phyloP scores from a whole-genome alignment of 2,113 vertebrate species.

The Labeo catla region DNA sequence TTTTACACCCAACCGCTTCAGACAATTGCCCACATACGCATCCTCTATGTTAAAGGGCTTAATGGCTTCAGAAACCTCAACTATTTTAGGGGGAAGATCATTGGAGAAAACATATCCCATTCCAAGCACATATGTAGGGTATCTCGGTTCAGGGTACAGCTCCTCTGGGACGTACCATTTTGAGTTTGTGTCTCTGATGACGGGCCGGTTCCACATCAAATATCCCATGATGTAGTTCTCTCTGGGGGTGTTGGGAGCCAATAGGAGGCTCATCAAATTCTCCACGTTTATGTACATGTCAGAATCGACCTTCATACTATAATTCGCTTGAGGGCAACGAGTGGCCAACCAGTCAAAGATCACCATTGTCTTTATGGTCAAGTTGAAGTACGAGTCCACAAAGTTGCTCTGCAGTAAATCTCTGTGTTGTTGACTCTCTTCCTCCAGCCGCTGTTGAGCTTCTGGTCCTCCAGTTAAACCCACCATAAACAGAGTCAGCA shows the following conservation, averaged over 20 bases:
- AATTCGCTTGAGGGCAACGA: conserved; percentile 74
- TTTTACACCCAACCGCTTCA: too few relatives aligned
- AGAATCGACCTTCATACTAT: conserved; percentile 94
- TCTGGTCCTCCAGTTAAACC: too few relatives aligned
- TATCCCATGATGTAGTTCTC: conserved; percentile 88
- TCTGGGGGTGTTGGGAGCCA: conserved; percentile 80
- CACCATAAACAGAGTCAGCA: too few relatives aligned
- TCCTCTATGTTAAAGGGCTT: too few relatives aligned
- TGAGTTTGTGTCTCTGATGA: conserved; percentile 82
- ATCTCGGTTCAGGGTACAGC: conserved; percentile 82
- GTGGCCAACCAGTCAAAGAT: conserved; percentile 80
- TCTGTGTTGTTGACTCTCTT: too few relatives aligned
- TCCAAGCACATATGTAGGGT: conserved; percentile 89
- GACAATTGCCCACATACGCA: too few relatives aligned
- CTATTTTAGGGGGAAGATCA: too few relatives aligned
- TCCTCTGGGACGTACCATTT: conserved; percentile 93
- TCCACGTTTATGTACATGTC: conserved; percentile 95
- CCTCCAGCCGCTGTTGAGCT: too few relatives aligned
- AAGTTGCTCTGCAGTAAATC: conserved; percentile 82
- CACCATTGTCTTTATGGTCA: conserved; percentile 82
- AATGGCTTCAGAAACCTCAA: too few relatives aligned
- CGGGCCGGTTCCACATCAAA: conserved; percentile 85
- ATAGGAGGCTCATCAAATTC: conserved; percentile 87
- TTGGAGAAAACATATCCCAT: too few relatives aligned
- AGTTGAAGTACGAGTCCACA: conserved; percentile 73